These are phyloP conservation scores for Vanessa tameamea DNA, from an alignment of 1,140 invertebrate species.

Conservation along the genomic window DNA sequence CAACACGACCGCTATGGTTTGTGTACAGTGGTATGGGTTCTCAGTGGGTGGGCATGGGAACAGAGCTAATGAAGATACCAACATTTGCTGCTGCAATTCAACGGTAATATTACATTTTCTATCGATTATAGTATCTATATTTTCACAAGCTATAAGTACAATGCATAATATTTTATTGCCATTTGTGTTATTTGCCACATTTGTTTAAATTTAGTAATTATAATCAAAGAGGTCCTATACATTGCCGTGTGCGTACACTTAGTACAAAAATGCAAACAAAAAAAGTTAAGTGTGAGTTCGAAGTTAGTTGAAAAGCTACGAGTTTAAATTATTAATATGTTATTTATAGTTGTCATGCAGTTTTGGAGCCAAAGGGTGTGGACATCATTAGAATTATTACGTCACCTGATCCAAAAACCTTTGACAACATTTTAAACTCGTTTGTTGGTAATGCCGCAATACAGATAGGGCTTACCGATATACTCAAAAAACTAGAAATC, in stretches of 20 bases:
- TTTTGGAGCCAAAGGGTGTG: conserved; percentile 84
- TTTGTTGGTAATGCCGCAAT: conserved; percentile 91
- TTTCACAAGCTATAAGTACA: too few relatives aligned
- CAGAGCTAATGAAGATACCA: conserved; percentile 82
- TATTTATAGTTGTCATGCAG: conserved; percentile 82
- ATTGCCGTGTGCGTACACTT: too few relatives aligned
- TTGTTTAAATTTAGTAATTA: too few relatives aligned
- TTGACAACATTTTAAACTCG: conserved; percentile 87
- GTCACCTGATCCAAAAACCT: conserved; percentile 83
- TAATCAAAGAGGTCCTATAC: too few relatives aligned
- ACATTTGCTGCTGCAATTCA: conserved; percentile 86
- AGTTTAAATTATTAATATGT: not conserved
- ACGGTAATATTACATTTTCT: not conserved
- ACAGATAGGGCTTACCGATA: conserved; percentile 89
- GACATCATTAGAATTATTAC: conserved; percentile 87
- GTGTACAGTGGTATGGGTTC: conserved; percentile 15
- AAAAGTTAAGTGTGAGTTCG: too few relatives aligned
- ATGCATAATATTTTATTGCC: too few relatives aligned
- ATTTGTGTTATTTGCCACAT: too few relatives aligned
- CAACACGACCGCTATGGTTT: conserved; percentile 7
- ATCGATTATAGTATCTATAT: too few relatives aligned
- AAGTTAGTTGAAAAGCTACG: too few relatives aligned
- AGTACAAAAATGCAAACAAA: too few relatives aligned
- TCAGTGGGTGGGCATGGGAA: conserved; percentile 91
- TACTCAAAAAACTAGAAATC: conserved; percentile 84